phyloP scores from a whole-genome alignment of 2,888 invertebrate species.

The Conchocele bisecta region DNA sequence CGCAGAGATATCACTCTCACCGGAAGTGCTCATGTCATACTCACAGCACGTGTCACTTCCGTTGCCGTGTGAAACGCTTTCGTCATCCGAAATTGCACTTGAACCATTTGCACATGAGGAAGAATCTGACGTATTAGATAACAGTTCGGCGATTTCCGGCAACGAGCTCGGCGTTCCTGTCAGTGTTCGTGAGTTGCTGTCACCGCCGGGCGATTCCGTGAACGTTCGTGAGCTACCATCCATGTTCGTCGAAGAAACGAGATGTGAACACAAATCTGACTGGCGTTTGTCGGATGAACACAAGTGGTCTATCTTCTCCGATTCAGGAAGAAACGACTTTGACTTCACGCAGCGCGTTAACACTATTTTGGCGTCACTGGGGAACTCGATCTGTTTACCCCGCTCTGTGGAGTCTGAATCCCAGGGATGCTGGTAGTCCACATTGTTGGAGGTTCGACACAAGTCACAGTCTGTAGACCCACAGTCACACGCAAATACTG shows the following conservation, averaged over 20 bases:
- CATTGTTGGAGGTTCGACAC: too few relatives aligned
- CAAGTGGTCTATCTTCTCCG: slow-evolving; percentile 24
- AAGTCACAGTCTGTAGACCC: too few relatives aligned
- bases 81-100: slow-evolving; percentile 43
- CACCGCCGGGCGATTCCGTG: slow-evolving; percentile 35
- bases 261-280: slow-evolving; percentile 56
- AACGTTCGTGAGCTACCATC: slow-evolving; percentile 16
- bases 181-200: slow-evolving; percentile 49
- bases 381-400: too few relatives aligned
- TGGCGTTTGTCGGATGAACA: slow-evolving; percentile 30
- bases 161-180: slow-evolving; percentile 55
- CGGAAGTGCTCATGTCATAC: slow-evolving; percentile 51
- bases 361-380: slow-evolving; percentile 50
- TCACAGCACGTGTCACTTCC: slow-evolving; percentile 42
- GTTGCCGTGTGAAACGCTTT: slow-evolving; percentile 12
- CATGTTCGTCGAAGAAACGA: slow-evolving; percentile 35
- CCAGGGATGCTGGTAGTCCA: slow-evolving; percentile 20
- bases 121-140: slow-evolving; percentile 46
- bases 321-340: slow-evolving; percentile 29
- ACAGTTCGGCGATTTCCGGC: slow-evolving; percentile 42
- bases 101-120: too few relatives aligned
- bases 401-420: neutral
- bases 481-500: too few relatives aligned
- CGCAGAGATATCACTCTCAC: slow-evolving; percentile 48
- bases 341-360: slow-evolving; percentile 56